Percentiles rank a stretch among this genome's conserved stretches.
phyloP scores from a whole-genome alignment of 2,797 vertebrate species.

The Cuculus canorus region DNA sequence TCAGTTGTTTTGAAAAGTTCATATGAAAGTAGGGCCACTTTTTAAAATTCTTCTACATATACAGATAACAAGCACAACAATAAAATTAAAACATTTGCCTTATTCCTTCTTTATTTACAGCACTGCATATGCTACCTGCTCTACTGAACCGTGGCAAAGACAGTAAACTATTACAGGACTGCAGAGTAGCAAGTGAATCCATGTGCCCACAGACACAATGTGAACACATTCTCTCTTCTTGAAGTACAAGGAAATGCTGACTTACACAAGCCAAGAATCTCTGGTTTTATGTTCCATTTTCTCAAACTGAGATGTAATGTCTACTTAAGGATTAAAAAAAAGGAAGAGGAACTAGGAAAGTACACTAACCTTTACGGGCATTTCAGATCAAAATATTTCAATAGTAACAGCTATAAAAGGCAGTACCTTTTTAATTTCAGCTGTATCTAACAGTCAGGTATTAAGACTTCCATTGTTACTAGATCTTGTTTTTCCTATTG shows the following conservation, averaged over 20 bases:
- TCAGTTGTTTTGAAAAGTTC: background rate
- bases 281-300: background rate
- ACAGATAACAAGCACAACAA: background rate
- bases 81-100: background rate
- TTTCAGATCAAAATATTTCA: background rate
- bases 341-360: background rate
- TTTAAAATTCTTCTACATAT: background rate
- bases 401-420: background rate
- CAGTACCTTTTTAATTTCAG: background rate
- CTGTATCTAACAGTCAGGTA: background rate
- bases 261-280: background rate
- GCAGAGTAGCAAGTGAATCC: background rate
- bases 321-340: background rate
- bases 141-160: background rate
- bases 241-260: background rate
- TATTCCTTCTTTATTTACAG: background rate
- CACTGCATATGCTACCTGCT: background rate
- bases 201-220: accelerated
- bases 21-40: background rate
- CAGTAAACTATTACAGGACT: background rate
- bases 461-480: background rate
- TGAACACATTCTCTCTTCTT: background rate
- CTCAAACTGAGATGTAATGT: background rate
- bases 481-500: background rate
- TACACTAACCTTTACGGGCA: background rate